Evolutionary conservation across 2,797 vertebrate genomes (phyloP), one percentile per base, ranked within the genome.

Genomic region (Saxicola maurus): DNA sequence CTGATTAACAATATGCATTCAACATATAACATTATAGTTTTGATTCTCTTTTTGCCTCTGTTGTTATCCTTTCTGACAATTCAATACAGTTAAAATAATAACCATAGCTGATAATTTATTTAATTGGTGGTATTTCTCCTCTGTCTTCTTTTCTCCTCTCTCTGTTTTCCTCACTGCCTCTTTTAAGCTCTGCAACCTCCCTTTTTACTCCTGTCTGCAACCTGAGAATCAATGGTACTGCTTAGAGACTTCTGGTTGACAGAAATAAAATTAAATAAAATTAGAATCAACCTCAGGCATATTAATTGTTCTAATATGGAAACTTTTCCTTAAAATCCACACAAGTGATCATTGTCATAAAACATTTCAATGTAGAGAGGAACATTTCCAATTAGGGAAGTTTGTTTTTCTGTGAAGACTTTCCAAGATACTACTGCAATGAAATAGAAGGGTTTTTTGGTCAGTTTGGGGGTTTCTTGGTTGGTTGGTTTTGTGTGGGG

Each of bases 361-460:
- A 85, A 12, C 8, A 51, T 45, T 61, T 73, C 23, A 27, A 24
- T 4, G 8, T 7, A 56, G 18, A 53, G 3, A 74, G 6, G 6
- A 86, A 60, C 2, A 37, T 53, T 60, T 83, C 20, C 11, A 38
- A 9, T 53, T 60, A 52, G 8, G 49, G 6, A 64, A 42, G 7
- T 28, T 2, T 11, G 1, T 23, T 75, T 65, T 60, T 6, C 16
- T 59, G 40, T 61, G n/a, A 81, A 72, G 20, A 43, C 5, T 79
- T 76, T 57, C 17, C 19, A 78, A 33, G 7, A 33, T 42, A 46
- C 3, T 52, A 64, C 33, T 76, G 24, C 21, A 69, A 40, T 46
- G 10, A 59, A 46, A 51, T 65, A n/a, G 4, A 33, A 6, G 14
- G 2, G 6, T 0, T 0, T 11, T 55, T 28, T 7, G 0, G 10